phyloP scores from a whole-genome alignment of 2,888 invertebrate species.

The Gibbula magus region DNA sequence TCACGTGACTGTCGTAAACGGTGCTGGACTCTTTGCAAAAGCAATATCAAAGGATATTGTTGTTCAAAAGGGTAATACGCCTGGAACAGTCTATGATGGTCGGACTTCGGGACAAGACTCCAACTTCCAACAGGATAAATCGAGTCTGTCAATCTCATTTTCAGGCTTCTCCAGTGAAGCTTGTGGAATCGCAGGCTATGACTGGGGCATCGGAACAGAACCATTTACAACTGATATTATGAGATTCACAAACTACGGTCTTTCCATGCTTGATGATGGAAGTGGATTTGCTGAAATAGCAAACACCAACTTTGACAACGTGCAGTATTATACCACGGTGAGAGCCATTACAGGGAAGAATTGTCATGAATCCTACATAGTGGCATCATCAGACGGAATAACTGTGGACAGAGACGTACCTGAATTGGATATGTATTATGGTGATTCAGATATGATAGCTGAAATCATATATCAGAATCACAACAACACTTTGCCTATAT shows the following conservation, averaged over 20 bases:
- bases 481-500: neutral
- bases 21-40: slow-evolving; percentile 32
- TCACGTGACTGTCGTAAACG: slow-evolving; percentile 30
- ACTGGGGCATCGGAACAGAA: slow-evolving; percentile 58
- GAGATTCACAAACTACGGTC: slow-evolving; percentile 54
- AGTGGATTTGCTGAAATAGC: slow-evolving; percentile 56
- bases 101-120: slow-evolving; percentile 42
- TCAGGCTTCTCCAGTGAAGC: slow-evolving; percentile 59
- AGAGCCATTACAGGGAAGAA: slow-evolving; percentile 54
- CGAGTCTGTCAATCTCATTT: slow-evolving; percentile 58
- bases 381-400: slow-evolving; percentile 58
- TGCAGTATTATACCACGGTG: slow-evolving; percentile 51
- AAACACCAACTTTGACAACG: slow-evolving; percentile 48
- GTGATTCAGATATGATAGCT: neutral
- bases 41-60: slow-evolving; percentile 37
- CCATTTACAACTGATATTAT: slow-evolving; percentile 55
- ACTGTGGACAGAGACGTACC: slow-evolving; percentile 49
- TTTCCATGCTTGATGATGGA: slow-evolving; percentile 52
- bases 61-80: slow-evolving; percentile 37
- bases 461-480: neutral
- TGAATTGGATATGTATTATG: slow-evolving; percentile 18
- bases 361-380: slow-evolving; percentile 53
- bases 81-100: slow-evolving; percentile 58
- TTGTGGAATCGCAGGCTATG: slow-evolving; percentile 56
- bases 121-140: slow-evolving; percentile 48